Evolutionary conservation across 2,113 vertebrate genomes (phyloP).

Genomic region (Nansenia antarctica): DNA sequence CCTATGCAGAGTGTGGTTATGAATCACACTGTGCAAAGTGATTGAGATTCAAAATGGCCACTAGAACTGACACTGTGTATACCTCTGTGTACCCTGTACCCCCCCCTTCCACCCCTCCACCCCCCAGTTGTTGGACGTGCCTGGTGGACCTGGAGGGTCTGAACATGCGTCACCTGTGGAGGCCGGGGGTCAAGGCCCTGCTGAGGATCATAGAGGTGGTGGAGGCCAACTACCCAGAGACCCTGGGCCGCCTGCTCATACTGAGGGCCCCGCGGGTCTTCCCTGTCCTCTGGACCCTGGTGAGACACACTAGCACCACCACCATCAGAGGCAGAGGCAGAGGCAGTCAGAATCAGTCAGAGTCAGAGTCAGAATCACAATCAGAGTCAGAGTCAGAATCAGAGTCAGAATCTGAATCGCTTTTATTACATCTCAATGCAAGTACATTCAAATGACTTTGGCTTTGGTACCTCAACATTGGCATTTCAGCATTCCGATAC

Average conservation of each 20-base stretch:
- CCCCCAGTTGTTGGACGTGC: conserved; percentile 84
- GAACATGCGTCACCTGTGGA: conserved; percentile 88
- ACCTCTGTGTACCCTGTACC: neutral
- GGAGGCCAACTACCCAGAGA: conserved; percentile 89
- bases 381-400: too few species aligned
- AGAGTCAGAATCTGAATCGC: too few species aligned
- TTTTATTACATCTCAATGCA: too few species aligned
- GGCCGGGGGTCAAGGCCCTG: conserved; percentile 85
- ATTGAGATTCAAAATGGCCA: too few species aligned
- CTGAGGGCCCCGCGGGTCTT: conserved; percentile 85
- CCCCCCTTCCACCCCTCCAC: neutral
- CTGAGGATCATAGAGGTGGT: conserved; percentile 89
- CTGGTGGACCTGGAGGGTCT: conserved; percentile 87
- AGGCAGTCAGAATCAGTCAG: too few species aligned
- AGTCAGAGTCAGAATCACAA: too few species aligned
- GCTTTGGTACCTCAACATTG: too few species aligned
- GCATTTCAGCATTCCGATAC: too few species aligned
- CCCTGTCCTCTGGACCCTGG: conserved; percentile 88
- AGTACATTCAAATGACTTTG: too few species aligned
- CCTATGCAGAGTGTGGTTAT: too few species aligned
- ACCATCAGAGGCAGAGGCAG: too few species aligned
- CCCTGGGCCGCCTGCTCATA: conserved; percentile 85
- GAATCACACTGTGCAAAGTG: neutral
- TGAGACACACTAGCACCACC: conserved; percentile 59
- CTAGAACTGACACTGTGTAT: neutral